phyloP scores from a whole-genome alignment of 2,113 vertebrate genomes.

The Anoplopoma fimbria region DNA sequence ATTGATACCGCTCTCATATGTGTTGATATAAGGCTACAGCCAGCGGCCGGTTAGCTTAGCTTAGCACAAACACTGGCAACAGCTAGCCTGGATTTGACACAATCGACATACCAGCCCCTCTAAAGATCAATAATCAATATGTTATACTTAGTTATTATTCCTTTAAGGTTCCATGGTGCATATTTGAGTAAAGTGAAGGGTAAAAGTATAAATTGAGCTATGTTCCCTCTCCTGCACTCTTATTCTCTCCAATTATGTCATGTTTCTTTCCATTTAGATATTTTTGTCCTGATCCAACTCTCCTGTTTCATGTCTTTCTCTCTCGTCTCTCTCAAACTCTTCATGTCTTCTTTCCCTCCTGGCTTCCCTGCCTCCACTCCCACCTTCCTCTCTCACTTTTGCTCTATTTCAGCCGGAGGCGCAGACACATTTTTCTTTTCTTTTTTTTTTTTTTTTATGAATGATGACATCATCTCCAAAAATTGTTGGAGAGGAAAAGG shows the following conservation, averaged over 20 bases:
- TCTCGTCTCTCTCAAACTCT: conserved; percentile 18
- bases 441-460: conserved; percentile 57
- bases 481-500: conserved; percentile 73
- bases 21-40: neutral
- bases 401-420: conserved; percentile 53
- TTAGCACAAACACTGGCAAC: conserved; percentile 5
- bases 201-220: neutral
- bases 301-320: neutral
- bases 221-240: neutral
- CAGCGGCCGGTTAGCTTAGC: neutral
- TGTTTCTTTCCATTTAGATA: neutral
- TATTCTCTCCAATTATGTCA: neutral
- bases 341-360: conserved; percentile 15
- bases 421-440: conserved; percentile 64
- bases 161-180: neutral
- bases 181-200: neutral
- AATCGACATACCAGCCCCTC: neutral
- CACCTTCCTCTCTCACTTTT: conserved; percentile 24
- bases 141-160: neutral
- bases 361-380: conserved; percentile 19
- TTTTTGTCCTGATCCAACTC: conserved; percentile 8
- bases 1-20: neutral
- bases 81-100: neutral
- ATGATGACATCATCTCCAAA: conserved; percentile 79
- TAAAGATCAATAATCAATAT: neutral